These are phyloP conservation scores for Drosophila arizonae DNA, from an alignment of 1,140 invertebrate species.

Conservation along the genomic window DNA sequence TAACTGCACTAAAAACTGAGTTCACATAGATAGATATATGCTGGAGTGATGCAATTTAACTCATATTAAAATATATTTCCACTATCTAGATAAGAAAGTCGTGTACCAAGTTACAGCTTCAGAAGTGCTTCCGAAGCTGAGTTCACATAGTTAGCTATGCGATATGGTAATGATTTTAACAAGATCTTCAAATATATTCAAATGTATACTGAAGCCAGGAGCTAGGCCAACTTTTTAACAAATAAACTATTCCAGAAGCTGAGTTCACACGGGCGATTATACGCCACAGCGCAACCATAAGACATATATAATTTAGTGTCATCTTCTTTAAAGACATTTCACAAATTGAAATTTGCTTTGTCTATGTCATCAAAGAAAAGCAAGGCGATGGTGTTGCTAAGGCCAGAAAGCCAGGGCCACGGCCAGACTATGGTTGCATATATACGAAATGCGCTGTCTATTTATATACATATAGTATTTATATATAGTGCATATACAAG, in stretches of 20 bases:
- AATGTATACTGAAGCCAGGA: neutral
- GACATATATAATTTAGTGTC: no score
- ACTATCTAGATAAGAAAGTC: no score
- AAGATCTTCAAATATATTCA: neutral
- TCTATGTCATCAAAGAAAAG: no score
- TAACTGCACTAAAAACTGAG: neutral
- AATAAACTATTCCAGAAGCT: neutral
- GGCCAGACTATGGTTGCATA: neutral
- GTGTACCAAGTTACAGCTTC: neutral
- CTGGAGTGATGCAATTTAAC: neutral
- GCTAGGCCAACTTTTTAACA: neutral
- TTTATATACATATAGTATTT: neutral
- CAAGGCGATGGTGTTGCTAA: neutral
- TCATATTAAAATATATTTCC: neutral
- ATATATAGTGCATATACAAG: neutral
- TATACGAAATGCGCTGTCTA: neutral
- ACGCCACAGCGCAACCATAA: neutral
- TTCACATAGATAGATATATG: neutral
- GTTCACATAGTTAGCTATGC: neutral
- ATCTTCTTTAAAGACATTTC: no score
- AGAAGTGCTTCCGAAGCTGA: neutral
- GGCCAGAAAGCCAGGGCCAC: conserved; percentile 1
- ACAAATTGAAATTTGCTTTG: no score
- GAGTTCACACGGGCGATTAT: neutral
- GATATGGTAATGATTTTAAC: neutral